Conservation (phyloP, 2,888 invertebrate genomes). For the Bimastos eiseni region DNA sequence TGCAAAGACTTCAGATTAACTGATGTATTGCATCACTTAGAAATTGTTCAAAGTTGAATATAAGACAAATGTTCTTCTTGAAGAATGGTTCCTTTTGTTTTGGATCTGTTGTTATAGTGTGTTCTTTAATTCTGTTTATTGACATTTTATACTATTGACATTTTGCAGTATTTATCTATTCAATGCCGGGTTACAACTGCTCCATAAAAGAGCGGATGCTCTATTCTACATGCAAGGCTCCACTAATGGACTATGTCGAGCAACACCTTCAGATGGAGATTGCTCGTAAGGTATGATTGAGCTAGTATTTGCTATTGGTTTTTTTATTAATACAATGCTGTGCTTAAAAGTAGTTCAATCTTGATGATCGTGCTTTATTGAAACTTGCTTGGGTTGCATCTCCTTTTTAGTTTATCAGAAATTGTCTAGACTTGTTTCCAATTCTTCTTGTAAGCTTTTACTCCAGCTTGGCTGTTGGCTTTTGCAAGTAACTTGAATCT, state of each 20-base stretch:
- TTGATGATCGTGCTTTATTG: background rate
- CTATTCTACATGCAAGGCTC: conserved; percentile 93
- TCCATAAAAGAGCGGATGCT: conserved; percentile 97
- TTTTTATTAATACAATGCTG: background rate
- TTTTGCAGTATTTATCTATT: conserved; percentile 88
- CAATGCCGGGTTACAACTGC: conserved; percentile 94
- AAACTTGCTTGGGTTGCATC: background rate
- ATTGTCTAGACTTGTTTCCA: background rate
- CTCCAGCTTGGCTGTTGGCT: background rate
- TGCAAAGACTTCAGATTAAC: background rate
- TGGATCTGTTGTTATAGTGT: background rate
- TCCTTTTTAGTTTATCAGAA: background rate
- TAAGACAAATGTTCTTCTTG: no score
- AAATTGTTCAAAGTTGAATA: background rate
- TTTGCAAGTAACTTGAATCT: background rate
- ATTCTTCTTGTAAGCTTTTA: background rate
- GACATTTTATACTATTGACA: background rate
- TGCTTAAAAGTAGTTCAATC: no score
- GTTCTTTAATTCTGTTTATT: background rate
- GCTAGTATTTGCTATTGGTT: background rate
- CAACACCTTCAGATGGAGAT: conserved; percentile 75
- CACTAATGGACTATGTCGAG: conserved; percentile 81
- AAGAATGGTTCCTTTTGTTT: background rate
- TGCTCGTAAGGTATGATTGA: conserved; percentile 78
- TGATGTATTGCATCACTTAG: background rate